Evolutionary conservation across 2,888 invertebrate species (phyloP), one percentile per base, ranked within the genome.

Genomic region (Bembecia ichneumoniformis): DNA sequence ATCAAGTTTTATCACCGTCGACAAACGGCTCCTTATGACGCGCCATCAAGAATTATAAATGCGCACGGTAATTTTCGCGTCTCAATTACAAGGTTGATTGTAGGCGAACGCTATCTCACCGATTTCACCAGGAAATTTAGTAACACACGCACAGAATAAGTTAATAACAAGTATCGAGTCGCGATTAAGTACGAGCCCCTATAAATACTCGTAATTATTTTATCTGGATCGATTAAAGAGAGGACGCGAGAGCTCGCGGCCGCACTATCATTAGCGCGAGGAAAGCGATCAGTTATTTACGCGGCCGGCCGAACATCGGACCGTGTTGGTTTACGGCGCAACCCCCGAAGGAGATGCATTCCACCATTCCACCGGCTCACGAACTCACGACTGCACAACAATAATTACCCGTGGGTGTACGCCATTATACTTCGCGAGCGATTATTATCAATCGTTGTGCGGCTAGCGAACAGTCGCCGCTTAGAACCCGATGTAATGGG

Each of bases 401-500:
- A 87, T 87, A 87, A 87, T 87, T 87, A 87, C 83, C 84, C 79
- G 86, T 86, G 87, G 87, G 86, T 86, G 87, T 87, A 84, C 86
- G 83, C 84, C 79, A 87, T 87, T 87, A 86, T 87, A 83, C 81
- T 84, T 84, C 82, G 81, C 86, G 74, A 82, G 80, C 81, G 86
- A 84, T 87, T 84, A 87, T 87, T 87, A 87, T 86, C 87, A 86
- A 84, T 82, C 80, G 81, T 67, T 82, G 80, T 72, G 68, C 62
- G 67, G 64, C 81, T 79, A 82, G 82, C 76, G 74, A 75, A 80
- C 82, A 77, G 86, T 84, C 83, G 81, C 82, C 82, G 82, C 81
- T 82, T 83, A 80, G 80, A 79, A 77, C 74, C 62, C 75, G 74
- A 74, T 79, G 80, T 84, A 86, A 84, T 86, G 76, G 80, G 74